A percentile compares a stretch with the other conserved stretches of the same genome.
Evolutionary conservation across 2,888 invertebrate species (phyloP).

Genomic region (Orchestes rusci): DNA sequence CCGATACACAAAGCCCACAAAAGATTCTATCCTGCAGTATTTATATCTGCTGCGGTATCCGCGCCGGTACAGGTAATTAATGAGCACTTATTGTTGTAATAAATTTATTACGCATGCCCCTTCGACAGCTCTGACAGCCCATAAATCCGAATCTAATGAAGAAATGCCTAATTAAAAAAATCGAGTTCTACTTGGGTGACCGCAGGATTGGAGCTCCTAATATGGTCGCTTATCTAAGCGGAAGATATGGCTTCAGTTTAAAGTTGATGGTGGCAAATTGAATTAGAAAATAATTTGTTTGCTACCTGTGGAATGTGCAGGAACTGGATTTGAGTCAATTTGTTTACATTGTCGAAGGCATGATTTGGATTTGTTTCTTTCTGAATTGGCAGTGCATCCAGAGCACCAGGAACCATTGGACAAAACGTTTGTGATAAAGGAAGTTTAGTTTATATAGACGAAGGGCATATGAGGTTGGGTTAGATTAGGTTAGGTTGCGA

Average conservation of each 20-base stretch:
- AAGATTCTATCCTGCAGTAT: slow-evolving; percentile 13
- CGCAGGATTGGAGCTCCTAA: slow-evolving; percentile 13
- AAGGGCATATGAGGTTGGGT: too few relatives aligned
- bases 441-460: too few relatives aligned
- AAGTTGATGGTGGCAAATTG: slow-evolving; percentile 5
- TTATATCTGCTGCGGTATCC: slow-evolving; percentile 9
- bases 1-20: slow-evolving; percentile 11
- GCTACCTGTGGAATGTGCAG: neutral
- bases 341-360: too few relatives aligned
- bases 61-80: slow-evolving; percentile 20
- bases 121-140: slow-evolving; percentile 19
- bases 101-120: slow-evolving; percentile 22
- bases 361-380: too few relatives aligned
- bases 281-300: too few relatives aligned
- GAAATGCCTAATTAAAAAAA: slow-evolving; percentile 20
- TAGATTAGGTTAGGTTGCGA: too few relatives aligned
- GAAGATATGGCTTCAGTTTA: too few relatives aligned
- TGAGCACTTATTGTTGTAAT: slow-evolving; percentile 18
- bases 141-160: slow-evolving; percentile 19
- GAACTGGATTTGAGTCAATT: too few relatives aligned
- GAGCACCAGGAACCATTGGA: too few relatives aligned
- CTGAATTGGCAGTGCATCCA: too few relatives aligned
- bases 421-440: too few relatives aligned
- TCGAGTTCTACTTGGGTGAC: slow-evolving; percentile 14
- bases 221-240: slow-evolving; percentile 12